Percentiles rank a stretch among this genome's conserved stretches.
Conservation (phyloP, 2,888 invertebrate genomes). For the Pegoplata infirma region DNA sequence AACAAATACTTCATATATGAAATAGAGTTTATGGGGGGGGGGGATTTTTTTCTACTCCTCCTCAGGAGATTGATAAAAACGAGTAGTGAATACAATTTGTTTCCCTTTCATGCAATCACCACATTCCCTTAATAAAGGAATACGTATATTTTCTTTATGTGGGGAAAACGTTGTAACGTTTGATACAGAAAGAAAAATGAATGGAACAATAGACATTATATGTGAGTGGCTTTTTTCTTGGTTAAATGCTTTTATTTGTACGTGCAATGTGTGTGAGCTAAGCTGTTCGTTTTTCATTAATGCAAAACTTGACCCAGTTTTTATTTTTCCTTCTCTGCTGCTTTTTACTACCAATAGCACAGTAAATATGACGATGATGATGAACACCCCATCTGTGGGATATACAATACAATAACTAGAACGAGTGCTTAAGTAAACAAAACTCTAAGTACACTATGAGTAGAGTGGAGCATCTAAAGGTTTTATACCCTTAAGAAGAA, state of each 20-base stretch:
- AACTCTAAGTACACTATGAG: slow-evolving; percentile 22
- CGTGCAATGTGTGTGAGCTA: neutral
- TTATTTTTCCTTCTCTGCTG: slow-evolving; percentile 31
- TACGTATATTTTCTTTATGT: neutral
- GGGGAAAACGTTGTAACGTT: neutral
- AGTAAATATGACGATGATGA: neutral
- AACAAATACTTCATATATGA: neutral
- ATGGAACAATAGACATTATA: neutral
- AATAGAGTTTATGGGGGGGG: too few relatives aligned
- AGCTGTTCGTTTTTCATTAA: slow-evolving; percentile 43
- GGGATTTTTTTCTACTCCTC: neutral
- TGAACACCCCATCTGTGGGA: slow-evolving; percentile 5
- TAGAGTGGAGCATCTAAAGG: neutral
- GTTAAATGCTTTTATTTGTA: slow-evolving; percentile 3
- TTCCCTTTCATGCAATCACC: neutral
- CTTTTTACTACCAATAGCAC: neutral
- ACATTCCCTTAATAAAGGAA: too few relatives aligned
- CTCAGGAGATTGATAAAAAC: neutral
- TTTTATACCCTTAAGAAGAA: neutral
- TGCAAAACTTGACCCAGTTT: slow-evolving; percentile 67
- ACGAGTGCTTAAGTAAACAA: slow-evolving; percentile 42
- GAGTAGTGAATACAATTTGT: neutral
- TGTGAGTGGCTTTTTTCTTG: neutral
- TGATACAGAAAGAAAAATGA: neutral
- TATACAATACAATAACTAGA: slow-evolving; percentile 36